These are phyloP conservation scores for Synaphobranchus kaupii DNA, from an alignment of 2,797 vertebrate species.

Conservation along the genomic window DNA sequence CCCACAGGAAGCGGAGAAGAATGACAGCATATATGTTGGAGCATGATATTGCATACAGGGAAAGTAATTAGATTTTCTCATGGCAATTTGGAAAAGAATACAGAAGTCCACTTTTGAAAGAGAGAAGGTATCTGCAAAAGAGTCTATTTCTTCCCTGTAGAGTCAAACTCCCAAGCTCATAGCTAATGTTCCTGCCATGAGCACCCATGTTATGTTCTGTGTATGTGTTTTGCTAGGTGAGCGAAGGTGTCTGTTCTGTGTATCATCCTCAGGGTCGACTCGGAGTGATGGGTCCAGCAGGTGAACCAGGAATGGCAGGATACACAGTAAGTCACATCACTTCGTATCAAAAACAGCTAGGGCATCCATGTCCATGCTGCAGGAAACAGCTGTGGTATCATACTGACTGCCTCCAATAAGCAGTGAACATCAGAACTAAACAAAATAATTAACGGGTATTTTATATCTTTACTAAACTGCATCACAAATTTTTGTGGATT, in stretches of 20 bases:
- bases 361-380: not conserved
- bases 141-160: not conserved
- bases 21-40: not conserved
- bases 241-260: slow-evolving; percentile 46
- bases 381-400: not conserved
- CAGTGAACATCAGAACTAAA: not conserved
- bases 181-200: not conserved
- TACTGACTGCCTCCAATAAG: not conserved
- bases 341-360: not conserved
- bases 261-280: slow-evolving; percentile 78
- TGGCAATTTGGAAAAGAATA: not conserved
- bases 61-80: not conserved
- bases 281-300: slow-evolving; percentile 84
- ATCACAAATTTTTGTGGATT: not conserved
- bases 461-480: not conserved
- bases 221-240: slow-evolving; percentile 15
- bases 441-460: not conserved
- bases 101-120: slow-evolving; percentile 3
- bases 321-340: slow-evolving; percentile 76
- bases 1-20: not conserved
- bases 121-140: not conserved
- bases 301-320: slow-evolving; percentile 86
- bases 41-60: not conserved
- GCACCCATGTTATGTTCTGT: slow-evolving; percentile 6
- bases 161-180: not conserved